Percentiles rank a stretch among this genome's conserved stretches.
phyloP scores from a whole-genome alignment of 35 echinoderm and acorn worm genomes.

The Eucidaris tribuloides region DNA sequence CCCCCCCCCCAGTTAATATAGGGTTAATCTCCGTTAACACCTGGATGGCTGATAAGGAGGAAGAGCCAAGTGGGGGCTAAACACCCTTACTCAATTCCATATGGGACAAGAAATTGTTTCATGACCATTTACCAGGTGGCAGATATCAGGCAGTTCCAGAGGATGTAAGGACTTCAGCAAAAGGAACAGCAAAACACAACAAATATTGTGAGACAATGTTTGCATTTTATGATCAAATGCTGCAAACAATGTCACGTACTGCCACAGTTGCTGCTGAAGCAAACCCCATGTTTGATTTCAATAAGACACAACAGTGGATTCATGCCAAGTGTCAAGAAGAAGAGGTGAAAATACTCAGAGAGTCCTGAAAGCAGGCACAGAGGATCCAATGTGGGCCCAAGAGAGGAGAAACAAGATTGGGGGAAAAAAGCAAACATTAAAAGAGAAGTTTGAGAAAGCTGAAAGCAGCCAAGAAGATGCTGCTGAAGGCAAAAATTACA shows the following conservation, averaged over 20 bases:
- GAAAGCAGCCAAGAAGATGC: background rate
- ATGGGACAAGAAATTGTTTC: background rate
- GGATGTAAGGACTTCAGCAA: background rate
- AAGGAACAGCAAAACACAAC: conserved; percentile 33
- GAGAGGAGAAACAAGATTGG: background rate
- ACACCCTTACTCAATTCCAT: too few relatives aligned
- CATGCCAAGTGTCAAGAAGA: background rate
- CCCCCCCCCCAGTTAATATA: background rate
- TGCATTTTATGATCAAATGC: conserved; percentile 19
- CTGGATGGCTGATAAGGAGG: too few relatives aligned
- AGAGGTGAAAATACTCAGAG: background rate
- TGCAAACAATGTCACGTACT: conserved; percentile 16
- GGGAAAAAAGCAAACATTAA: background rate
- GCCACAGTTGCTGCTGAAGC: conserved; percentile 13
- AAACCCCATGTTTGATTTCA: conserved; percentile 9
- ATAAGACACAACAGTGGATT: background rate
- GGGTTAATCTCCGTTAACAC: too few relatives aligned
- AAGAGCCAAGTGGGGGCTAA: too few relatives aligned
- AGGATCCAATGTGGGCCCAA: background rate
- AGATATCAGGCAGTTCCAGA: background rate
- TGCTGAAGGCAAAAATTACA: background rate
- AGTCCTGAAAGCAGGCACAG: background rate
- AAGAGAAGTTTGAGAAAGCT: background rate
- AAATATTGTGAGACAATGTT: conserved; percentile 41
- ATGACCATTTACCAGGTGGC: conserved; percentile 35